Conservation (phyloP, 1,140 invertebrate genomes). For the Choristoneura fumiferana region DNA sequence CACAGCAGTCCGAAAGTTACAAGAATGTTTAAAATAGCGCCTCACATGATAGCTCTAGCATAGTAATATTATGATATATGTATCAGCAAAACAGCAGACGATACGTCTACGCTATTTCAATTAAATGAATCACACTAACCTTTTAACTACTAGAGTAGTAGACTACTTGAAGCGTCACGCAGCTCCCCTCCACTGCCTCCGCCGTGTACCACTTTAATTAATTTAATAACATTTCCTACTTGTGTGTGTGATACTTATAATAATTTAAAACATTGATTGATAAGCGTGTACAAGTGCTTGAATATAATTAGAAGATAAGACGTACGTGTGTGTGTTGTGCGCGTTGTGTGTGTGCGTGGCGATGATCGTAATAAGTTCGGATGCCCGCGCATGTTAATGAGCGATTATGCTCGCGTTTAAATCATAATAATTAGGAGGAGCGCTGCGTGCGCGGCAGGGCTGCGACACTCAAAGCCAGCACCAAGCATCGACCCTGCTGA, state of each 20-base stretch:
- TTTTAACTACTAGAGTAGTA: too few species aligned
- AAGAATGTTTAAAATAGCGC: too few species aligned
- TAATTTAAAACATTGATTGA: slow-evolving; percentile 3
- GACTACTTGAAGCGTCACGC: too few species aligned
- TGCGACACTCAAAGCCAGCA: neutral
- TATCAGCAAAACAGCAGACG: too few species aligned
- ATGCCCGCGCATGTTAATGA: neutral
- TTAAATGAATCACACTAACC: too few species aligned
- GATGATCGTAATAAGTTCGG: neutral
- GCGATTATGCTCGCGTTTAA: neutral
- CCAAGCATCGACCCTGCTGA: too few species aligned
- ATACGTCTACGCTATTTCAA: too few species aligned
- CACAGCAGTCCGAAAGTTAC: too few species aligned
- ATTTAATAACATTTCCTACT: neutral
- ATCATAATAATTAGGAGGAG: slow-evolving; percentile 12
- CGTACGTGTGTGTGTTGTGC: too few species aligned
- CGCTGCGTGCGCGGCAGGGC: neutral
- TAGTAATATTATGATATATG: too few species aligned
- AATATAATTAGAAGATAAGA: neutral
- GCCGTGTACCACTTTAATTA: neutral
- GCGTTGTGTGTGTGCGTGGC: neutral
- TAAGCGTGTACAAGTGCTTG: neutral
- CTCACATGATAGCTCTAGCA: too few species aligned
- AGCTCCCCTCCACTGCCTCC: neutral
- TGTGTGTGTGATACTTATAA: neutral